Percentiles rank a stretch among this genome's conserved stretches.
These are phyloP conservation scores for Pituophis catenifer DNA, from an alignment of 2,113 vertebrate species.

Conservation along the genomic window DNA sequence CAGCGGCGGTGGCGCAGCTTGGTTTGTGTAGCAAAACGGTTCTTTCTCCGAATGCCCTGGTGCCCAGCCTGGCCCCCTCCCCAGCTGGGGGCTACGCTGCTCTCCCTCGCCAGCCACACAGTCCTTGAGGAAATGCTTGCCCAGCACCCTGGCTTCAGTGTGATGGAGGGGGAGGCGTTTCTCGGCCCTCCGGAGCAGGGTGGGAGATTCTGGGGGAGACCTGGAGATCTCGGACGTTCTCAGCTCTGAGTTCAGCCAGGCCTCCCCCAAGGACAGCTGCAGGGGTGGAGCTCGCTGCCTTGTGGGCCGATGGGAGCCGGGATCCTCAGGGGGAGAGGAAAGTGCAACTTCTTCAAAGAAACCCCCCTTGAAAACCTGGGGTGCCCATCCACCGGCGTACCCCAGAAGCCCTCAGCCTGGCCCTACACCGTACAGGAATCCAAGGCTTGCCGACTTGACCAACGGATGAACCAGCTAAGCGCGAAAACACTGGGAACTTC, in stretches of 20 bases:
- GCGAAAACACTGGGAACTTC: conserved; percentile 10
- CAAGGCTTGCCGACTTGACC: conserved; percentile 30
- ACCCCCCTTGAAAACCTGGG: conserved; percentile 57
- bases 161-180: not conserved
- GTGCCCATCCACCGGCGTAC: conserved; percentile 14
- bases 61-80: not conserved
- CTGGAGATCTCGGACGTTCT: not conserved
- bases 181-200: not conserved
- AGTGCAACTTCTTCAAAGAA: conserved; percentile 59
- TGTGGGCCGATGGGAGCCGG: not conserved
- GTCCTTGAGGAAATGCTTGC: not conserved
- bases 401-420: conserved; percentile 36
- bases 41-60: not conserved
- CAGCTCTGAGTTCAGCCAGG: not conserved
- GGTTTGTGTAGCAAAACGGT: not conserved
- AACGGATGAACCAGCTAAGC: conserved; percentile 34
- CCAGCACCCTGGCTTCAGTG: not conserved
- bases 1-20: not conserved
- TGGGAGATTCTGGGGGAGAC: not conserved
- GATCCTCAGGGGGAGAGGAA: conserved; percentile 9
- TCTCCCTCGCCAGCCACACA: not conserved
- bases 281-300: not conserved
- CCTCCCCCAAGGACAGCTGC: not conserved
- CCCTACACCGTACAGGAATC: not conserved
- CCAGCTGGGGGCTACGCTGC: not conserved